These are phyloP conservation scores for Boloria euphrosyne DNA, from an alignment of 2,888 invertebrate genomes.

Conservation along the genomic window DNA sequence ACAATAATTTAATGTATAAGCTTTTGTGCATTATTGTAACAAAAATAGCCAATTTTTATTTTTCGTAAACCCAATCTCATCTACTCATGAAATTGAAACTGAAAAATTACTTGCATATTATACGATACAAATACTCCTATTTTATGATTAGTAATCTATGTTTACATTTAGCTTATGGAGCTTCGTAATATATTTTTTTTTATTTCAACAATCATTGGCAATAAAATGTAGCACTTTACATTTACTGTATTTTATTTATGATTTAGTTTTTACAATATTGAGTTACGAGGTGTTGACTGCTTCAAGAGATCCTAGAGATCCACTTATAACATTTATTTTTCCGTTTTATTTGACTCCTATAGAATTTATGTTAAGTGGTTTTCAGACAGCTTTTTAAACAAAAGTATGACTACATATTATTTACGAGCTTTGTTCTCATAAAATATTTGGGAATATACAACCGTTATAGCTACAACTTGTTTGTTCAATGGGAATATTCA, in stretches of 20 bases:
- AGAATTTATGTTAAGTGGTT: slow-evolving; percentile 12
- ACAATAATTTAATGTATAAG: too few species aligned
- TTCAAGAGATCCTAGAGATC: slow-evolving; percentile 4
- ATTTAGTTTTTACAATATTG: slow-evolving; percentile 2
- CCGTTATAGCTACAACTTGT: too few species aligned
- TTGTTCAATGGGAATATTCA: too few species aligned
- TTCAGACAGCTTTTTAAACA: not conserved
- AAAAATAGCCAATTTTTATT: too few species aligned
- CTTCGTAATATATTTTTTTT: too few species aligned
- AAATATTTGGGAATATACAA: not conserved
- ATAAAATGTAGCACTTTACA: not conserved
- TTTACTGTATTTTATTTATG: not conserved
- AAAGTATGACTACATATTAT: slow-evolving; percentile 8
- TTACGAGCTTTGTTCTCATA: slow-evolving; percentile 6
- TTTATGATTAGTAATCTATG: too few species aligned
- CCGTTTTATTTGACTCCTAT: slow-evolving; percentile 6
- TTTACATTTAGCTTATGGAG: too few species aligned
- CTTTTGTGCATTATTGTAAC: too few species aligned
- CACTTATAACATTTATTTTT: slow-evolving; percentile 15
- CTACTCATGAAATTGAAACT: too few species aligned
- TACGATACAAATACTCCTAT: too few species aligned
- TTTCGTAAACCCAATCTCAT: too few species aligned
- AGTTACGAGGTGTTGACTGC: slow-evolving; percentile 25
- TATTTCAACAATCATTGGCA: slow-evolving; percentile 6
- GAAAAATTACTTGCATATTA: too few species aligned